Base-by-base conservation (phyloP, 2,113 vertebrate genomes). In the Nyctibius bracteatus region DNA sequence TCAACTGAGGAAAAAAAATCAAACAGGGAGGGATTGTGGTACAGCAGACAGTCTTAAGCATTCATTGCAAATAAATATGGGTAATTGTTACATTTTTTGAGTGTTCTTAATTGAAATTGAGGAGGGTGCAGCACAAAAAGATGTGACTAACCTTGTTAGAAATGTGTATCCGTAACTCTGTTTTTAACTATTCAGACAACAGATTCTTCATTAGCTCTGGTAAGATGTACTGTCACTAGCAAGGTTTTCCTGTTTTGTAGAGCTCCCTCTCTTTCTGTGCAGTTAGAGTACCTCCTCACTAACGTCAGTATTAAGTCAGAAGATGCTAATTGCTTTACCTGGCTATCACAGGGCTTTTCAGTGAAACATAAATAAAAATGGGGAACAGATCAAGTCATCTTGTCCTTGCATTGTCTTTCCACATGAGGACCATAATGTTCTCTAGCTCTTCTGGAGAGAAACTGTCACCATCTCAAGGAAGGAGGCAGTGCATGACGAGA, bases 321-420 rank as follows among this genome's bases (percentile, higher is more conserved):
- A 55, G 51, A 41, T 81, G n/a, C 7, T 81, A 25, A 15, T 73
- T 72, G 25, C 37, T 82, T 68, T 62, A 41, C 33, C 16, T 86
- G 47, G 11, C 47, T 35, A 16, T 67, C 7, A 28, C 30, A 49
- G 20, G 37, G 23, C 30, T 73, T 78, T 68, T 57, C 51, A 54
- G 12, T 57, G 44, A 55, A 87, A 55, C 5, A 12, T 41, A 52
- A 67, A 46, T 55, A 28, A 72, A 73, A 67, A 31, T 27, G 31
- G n/a, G 44, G 17, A 58, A 30, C 1, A 0, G 67, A 28, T 9
- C 61, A 65, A n/a, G 23, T 43, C 1, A 1, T n/a, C 43, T 57
- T 72, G 22, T 78, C 14, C 54, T 86, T 73, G 28, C 7, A 5
- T 41, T 72, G 27, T 25, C n/a, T 79, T 70, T 70, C 51, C 21